phyloP scores from a whole-genome alignment of 2,113 vertebrate genomes.

The Isichthys henryi region DNA sequence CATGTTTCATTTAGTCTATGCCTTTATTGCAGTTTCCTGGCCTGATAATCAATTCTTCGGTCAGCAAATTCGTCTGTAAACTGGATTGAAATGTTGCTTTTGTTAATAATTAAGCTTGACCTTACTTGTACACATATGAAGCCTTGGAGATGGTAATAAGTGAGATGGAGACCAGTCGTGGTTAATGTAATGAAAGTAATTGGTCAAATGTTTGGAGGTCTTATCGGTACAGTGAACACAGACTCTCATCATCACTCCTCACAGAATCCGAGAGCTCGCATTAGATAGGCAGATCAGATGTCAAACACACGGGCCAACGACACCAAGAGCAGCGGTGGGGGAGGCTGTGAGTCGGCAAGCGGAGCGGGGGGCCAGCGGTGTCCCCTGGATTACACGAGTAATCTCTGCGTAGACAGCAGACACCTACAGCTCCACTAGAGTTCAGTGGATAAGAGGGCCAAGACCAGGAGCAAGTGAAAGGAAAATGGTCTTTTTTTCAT shows the following conservation, averaged over 20 bases:
- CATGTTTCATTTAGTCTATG: conserved; percentile 50
- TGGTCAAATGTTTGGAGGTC: neutral
- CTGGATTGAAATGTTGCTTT: neutral
- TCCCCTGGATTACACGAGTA: conserved; percentile 55
- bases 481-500: neutral
- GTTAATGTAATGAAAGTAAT: neutral
- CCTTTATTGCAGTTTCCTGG: conserved; percentile 36
- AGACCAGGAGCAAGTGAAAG: conserved; percentile 18
- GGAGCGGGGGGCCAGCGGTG: conserved; percentile 13
- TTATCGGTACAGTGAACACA: neutral
- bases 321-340: neutral
- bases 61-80: neutral
- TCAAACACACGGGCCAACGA: neutral
- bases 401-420: conserved; percentile 56
- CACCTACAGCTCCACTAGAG: conserved; percentile 58
- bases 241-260: neutral
- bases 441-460: conserved; percentile 50
- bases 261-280: neutral
- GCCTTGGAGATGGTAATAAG: neutral
- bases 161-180: neutral
- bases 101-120: neutral
- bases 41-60: neutral
- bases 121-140: neutral
- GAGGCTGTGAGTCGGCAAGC: neutral
- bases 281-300: neutral